These are phyloP conservation scores for Phaedon cochleariae DNA, from an alignment of 2,888 invertebrate species.

Conservation along the genomic window DNA sequence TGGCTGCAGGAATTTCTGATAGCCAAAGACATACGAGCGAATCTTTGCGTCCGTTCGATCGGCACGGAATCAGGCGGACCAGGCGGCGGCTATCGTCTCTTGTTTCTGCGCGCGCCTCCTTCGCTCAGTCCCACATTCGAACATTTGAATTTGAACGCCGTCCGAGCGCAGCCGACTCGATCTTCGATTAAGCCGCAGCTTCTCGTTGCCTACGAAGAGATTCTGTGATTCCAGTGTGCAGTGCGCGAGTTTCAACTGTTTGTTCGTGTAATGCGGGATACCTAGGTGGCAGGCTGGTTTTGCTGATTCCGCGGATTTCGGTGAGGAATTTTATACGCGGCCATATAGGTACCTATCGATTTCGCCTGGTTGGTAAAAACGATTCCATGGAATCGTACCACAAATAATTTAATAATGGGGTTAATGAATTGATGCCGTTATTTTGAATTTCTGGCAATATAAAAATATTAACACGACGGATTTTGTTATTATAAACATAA, in stretches of 20 bases:
- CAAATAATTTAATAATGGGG: no score
- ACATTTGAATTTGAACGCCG: conserved; percentile 41
- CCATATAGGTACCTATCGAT: no score
- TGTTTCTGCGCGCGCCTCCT: conserved; percentile 41
- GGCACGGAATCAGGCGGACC: not conserved
- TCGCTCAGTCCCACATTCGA: not conserved
- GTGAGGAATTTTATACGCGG: no score
- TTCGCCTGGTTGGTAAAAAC: no score
- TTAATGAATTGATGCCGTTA: no score
- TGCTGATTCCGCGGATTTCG: conserved; percentile 12
- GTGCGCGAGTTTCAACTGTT: conserved; percentile 19
- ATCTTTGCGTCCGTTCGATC: not conserved
- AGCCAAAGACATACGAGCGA: no score
- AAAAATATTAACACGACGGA: no score
- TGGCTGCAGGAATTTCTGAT: not conserved
- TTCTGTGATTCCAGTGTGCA: conserved; percentile 29
- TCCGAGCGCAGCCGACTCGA: conserved; percentile 36
- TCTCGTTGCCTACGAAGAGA: conserved; percentile 12
- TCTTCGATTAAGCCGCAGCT: conserved; percentile 43
- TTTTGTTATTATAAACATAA: no score
- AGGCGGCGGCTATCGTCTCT: not conserved
- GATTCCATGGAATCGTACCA: no score
- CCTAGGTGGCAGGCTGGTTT: not conserved
- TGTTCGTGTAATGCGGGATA: conserved; percentile 14
- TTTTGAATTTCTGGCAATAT: no score